phyloP scores from a whole-genome alignment of 2,888 invertebrate genomes.

The Chrysomela aeneicollis region DNA sequence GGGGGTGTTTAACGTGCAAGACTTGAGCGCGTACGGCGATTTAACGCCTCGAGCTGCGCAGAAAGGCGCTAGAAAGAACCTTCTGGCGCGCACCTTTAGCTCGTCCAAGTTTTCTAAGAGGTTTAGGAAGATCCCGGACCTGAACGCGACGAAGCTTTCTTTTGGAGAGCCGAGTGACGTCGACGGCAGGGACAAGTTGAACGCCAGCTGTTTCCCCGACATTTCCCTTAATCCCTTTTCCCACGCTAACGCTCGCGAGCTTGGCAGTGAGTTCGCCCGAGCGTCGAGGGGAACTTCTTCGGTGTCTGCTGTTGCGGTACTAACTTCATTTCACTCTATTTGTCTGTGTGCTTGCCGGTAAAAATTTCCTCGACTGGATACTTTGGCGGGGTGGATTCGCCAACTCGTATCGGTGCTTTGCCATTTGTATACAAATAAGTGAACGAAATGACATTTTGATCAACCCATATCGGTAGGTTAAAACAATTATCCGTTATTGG shows the following conservation, averaged over 20 bases:
- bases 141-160: constrained; percentile 52
- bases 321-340: constrained; percentile 58
- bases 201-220: constrained; percentile 58
- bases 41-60: constrained; percentile 37
- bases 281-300: constrained; percentile 54
- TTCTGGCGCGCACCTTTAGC: constrained; percentile 58
- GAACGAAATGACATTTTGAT: no score
- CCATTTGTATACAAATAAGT: no score
- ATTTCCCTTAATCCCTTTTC: constrained; percentile 53
- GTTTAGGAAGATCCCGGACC: constrained; percentile 46
- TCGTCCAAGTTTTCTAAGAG: constrained; percentile 55
- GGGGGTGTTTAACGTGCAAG: constrained; percentile 57
- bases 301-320: constrained; percentile 58
- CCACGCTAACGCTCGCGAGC: constrained; percentile 40
- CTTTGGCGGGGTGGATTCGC: no score
- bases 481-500: no score
- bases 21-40: constrained; percentile 47
- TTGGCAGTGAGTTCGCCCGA: constrained; percentile 47
- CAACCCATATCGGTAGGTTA: no score
- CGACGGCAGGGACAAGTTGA: constrained; percentile 50
- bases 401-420: no score
- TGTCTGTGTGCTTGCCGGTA: constrained; percentile 29
- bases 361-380: constrained; percentile 24
- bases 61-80: constrained; percentile 54
- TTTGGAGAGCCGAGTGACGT: constrained; percentile 47